Evolutionary conservation across 2,888 invertebrate species (phyloP).

Genomic region (Tholera decimalis): DNA sequence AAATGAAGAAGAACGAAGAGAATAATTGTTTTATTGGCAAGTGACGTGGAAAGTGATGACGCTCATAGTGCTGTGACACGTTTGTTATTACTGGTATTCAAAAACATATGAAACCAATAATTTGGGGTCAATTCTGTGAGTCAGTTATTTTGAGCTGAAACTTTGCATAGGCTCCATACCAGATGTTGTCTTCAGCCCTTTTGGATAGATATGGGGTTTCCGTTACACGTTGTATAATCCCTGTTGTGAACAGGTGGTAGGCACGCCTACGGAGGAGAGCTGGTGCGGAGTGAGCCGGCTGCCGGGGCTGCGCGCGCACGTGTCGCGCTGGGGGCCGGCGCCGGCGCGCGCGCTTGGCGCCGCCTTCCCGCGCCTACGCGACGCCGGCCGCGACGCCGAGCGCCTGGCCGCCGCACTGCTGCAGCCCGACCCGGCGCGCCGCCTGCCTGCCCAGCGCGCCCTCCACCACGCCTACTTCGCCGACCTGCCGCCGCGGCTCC

Average conservation of each 20-base stretch:
- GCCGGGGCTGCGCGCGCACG: constrained; percentile 96
- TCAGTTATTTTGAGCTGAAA: no score
- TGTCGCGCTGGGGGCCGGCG: constrained; percentile 92
- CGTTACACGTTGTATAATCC: no score
- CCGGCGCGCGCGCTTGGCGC: constrained; percentile 95
- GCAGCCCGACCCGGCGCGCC: constrained; percentile 96
- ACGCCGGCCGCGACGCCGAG: constrained; percentile 97
- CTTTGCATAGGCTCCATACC: no score
- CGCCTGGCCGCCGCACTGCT: constrained; percentile 96
- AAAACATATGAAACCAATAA: no score
- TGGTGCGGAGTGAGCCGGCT: constrained; percentile 98
- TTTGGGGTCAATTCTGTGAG: no score
- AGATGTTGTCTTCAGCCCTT: no score
- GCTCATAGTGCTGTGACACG: no score
- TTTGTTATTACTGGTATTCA: no score
- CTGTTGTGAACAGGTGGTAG: constrained; percentile 94
- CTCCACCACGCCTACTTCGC: constrained; percentile 97
- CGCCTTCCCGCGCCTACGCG: constrained; percentile 97
- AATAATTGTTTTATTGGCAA: no score
- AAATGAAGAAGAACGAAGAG: no score
- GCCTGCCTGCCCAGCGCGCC: constrained; percentile 97
- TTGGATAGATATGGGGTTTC: no score
- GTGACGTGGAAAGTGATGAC: no score
- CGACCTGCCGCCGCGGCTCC: constrained; percentile 96
- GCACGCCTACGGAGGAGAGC: constrained; percentile 98